phyloP scores from a whole-genome alignment of 2,797 vertebrate species.

The Myotis vivesi region DNA sequence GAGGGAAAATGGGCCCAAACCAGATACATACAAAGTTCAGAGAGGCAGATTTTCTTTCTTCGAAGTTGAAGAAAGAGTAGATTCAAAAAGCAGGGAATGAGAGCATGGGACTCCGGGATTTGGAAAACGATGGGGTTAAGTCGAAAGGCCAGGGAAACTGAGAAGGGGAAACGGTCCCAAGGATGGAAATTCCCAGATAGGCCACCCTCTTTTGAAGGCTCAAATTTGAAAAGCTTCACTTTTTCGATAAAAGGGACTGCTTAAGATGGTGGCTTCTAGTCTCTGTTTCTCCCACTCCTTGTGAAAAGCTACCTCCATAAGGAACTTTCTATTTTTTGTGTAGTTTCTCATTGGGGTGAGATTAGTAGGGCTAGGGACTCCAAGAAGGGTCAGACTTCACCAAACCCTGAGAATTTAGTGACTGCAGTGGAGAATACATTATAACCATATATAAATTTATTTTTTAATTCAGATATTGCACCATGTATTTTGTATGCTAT shows the following conservation, averaged over 20 bases:
- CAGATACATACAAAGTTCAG: not conserved
- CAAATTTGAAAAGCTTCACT: not conserved
- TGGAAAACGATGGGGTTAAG: not conserved
- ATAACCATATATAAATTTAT: not conserved
- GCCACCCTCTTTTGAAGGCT: not conserved
- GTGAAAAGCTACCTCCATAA: not conserved
- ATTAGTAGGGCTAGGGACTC: not conserved
- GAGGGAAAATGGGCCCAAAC: slow-evolving; percentile 1
- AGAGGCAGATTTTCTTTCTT: not conserved
- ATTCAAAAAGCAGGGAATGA: not conserved
- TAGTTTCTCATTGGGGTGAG: not conserved
- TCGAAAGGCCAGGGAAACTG: not conserved
- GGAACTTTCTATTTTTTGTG: not conserved
- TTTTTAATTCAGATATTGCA: not conserved
- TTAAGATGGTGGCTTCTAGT: not conserved
- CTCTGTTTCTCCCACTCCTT: not conserved
- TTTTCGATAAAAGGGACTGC: not conserved
- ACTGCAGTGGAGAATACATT: not conserved
- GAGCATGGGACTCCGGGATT: not conserved
- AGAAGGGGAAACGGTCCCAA: not conserved
- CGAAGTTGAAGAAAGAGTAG: not conserved
- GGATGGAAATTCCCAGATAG: not conserved
- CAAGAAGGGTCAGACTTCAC: not conserved
- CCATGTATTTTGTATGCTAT: not conserved
- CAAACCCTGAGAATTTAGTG: not conserved